phyloP scores from a whole-genome alignment of 2,797 vertebrate species.

The Trematomus bernacchii region DNA sequence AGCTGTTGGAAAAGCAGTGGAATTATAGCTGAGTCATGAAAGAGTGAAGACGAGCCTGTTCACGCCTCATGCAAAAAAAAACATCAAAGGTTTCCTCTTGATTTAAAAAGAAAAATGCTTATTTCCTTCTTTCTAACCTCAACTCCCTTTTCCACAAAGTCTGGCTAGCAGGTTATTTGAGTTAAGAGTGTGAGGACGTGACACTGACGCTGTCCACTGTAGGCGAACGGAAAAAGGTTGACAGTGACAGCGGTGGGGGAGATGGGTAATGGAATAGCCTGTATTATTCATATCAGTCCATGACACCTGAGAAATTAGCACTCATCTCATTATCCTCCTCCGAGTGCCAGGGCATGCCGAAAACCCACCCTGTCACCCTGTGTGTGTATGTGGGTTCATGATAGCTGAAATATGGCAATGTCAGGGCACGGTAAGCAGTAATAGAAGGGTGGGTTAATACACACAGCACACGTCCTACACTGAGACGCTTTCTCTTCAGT shows the following conservation, averaged over 20 bases:
- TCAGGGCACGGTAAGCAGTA: slow-evolving; percentile 35
- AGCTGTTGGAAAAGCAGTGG: slow-evolving; percentile 39
- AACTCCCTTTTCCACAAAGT: slow-evolving; percentile 28
- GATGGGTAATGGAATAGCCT: slow-evolving; percentile 64
- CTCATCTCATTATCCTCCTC: slow-evolving; percentile 62
- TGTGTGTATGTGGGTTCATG: slow-evolving; percentile 33
- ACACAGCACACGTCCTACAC: slow-evolving; percentile 45
- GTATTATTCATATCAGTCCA: slow-evolving; percentile 75
- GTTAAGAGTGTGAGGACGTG: slow-evolving; percentile 40
- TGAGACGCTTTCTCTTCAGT: slow-evolving; percentile 60
- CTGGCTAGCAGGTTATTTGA: slow-evolving; percentile 43
- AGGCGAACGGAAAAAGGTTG: slow-evolving; percentile 44
- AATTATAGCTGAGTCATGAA: slow-evolving; percentile 36
- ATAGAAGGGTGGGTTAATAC: slow-evolving; percentile 38
- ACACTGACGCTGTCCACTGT: slow-evolving; percentile 16
- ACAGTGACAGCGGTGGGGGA: slow-evolving; percentile 40
- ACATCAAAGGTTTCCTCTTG: slow-evolving; percentile 49
- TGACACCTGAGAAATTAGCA: slow-evolving; percentile 75
- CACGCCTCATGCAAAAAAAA: slow-evolving; percentile 48
- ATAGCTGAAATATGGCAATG: slow-evolving; percentile 43
- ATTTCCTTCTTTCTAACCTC: slow-evolving; percentile 42
- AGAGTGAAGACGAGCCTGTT: slow-evolving; percentile 45
- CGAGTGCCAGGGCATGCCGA: slow-evolving; percentile 28
- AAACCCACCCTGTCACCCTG: slow-evolving; percentile 38
- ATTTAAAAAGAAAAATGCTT: slow-evolving; percentile 46